phyloP scores from a whole-genome alignment of 2,888 invertebrate species.

The Barypeithes pellucidus region DNA sequence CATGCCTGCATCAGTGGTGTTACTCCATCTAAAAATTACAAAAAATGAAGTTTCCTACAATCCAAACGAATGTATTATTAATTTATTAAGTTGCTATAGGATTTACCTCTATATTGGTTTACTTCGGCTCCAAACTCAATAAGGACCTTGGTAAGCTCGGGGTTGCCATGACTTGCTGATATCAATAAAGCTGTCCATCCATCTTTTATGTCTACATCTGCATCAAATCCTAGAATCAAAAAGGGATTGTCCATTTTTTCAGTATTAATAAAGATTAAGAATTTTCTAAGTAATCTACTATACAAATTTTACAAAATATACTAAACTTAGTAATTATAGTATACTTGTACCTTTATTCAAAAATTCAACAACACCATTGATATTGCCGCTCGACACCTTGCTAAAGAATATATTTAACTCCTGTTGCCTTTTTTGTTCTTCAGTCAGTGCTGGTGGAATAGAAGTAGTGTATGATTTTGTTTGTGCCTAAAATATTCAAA shows the following conservation, averaged over 20 bases:
- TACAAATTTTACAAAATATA: too few species aligned
- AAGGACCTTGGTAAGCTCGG: slow-evolving; percentile 72
- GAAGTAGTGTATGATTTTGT: slow-evolving; percentile 43
- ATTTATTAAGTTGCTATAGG: too few species aligned
- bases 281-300: too few species aligned
- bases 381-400: slow-evolving; percentile 56
- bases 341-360: slow-evolving; percentile 68
- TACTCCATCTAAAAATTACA: slow-evolving; percentile 72
- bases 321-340: too few species aligned
- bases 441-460: slow-evolving; percentile 45
- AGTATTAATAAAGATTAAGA: too few species aligned
- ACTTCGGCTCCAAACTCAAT: slow-evolving; percentile 75
- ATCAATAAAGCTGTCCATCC: slow-evolving; percentile 78
- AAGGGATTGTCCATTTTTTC: too few species aligned
- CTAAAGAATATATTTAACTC: slow-evolving; percentile 54
- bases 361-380: slow-evolving; percentile 52
- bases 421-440: slow-evolving; percentile 52
- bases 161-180: slow-evolving; percentile 75
- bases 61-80: too few species aligned
- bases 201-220: slow-evolving; percentile 71
- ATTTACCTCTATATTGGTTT: slow-evolving; percentile 65
- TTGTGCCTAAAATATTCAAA: slow-evolving; percentile 33
- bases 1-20: slow-evolving; percentile 79
- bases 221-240: slow-evolving; percentile 61
- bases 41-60: too few species aligned